A percentile compares a stretch with the other conserved stretches of the same genome.
Evolutionary conservation across 2,113 vertebrate species (phyloP).

Genomic region (Corythornis cristatus): DNA sequence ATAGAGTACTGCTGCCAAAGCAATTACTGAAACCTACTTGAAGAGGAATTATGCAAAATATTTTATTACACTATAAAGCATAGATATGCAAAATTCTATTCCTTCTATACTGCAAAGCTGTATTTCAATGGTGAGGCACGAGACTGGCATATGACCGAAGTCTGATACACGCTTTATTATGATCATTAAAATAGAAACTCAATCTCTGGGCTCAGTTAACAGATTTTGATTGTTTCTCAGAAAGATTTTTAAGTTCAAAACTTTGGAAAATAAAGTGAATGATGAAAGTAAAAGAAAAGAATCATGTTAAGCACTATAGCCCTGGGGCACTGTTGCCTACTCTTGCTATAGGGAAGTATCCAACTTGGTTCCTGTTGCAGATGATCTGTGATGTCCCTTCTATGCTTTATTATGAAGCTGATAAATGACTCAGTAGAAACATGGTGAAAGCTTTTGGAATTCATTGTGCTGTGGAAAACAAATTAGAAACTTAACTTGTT

Average conservation of each 20-base stretch:
- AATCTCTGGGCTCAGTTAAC: background rate
- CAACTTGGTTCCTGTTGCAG: slow-evolving; percentile 8
- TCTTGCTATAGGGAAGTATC: background rate
- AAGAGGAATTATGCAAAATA: background rate
- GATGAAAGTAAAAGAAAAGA: background rate
- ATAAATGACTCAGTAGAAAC: slow-evolving; percentile 52
- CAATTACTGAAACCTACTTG: background rate
- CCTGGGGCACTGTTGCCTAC: background rate
- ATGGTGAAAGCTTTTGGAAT: slow-evolving; percentile 70
- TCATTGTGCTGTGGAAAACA: slow-evolving; percentile 64
- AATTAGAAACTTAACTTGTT: slow-evolving; percentile 71
- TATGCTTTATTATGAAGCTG: slow-evolving; percentile 50
- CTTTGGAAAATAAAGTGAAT: background rate
- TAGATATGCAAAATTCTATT: background rate
- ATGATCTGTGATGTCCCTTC: slow-evolving; percentile 45
- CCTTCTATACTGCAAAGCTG: background rate
- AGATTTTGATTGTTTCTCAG: background rate
- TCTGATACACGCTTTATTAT: background rate
- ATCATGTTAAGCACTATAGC: background rate
- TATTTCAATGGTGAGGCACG: background rate
- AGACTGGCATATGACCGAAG: background rate
- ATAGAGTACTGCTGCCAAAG: background rate
- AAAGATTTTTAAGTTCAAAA: background rate
- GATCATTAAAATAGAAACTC: background rate
- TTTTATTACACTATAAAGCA: background rate